Evolutionary conservation across 2,113 vertebrate species (phyloP), one percentile per base, ranked within the genome.

Genomic region (Entelurus aequoreus): DNA sequence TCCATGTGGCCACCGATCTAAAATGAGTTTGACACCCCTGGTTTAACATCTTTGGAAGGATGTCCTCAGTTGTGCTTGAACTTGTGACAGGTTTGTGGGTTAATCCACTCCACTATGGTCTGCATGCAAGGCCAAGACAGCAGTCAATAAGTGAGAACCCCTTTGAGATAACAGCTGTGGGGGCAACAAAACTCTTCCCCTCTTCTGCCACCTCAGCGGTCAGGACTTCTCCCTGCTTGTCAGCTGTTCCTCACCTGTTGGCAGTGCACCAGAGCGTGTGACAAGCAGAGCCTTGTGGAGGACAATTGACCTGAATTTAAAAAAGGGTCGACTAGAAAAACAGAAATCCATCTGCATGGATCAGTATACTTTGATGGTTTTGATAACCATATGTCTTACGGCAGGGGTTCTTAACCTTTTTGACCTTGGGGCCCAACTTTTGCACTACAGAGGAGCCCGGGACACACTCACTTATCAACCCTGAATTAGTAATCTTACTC

Each of bases 181-280:
- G 6, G 48, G 13, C 48, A 48, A 8, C 40, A 42, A 9, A 48
- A n/a, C 47, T 14, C 14, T 7, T 2, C 48, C 48, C 48, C 15
- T 13, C 44, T 13, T 4, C 44, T 47, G 44, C 44, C n/a, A 6
- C 6, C 48, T 68, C 48, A 44, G 63, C 50, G 73, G 21, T 71
- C 71, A 60, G 63, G 35, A 46, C 58, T 53, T 28, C 63, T 63
- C 38, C 7, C 64, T 68, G 70, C 56, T 62, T 75, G 78, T 68
- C 83, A 84, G 51, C 80, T 81, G 79, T 73, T 76, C 66, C 40
- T 55, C 46, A 54, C 46, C 50, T 19, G 19, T 19, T 19, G 19
- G 19, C 19, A 19, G 19, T 19, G 19, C 19, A 19, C 19, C 19
- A 19, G 19, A 19, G 19, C 46, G 52, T 12, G 66, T 49, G 74